A percentile compares a stretch with the other conserved stretches of the same genome.
These are phyloP conservation scores for Pteria penguin DNA, from an alignment of 2,888 invertebrate genomes.

Conservation along the genomic window DNA sequence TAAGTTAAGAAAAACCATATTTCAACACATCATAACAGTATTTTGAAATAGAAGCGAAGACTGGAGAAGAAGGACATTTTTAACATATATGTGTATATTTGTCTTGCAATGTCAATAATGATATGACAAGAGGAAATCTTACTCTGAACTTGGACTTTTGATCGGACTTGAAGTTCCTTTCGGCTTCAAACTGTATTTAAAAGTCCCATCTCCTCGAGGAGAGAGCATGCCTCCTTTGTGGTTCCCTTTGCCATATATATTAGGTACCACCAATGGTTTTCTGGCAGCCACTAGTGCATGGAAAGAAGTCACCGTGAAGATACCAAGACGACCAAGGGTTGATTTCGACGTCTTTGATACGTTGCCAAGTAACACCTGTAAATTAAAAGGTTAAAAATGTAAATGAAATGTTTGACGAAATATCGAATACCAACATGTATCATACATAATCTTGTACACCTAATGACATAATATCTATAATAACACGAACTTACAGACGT, in stretches of 20 bases:
- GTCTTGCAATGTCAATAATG: no score
- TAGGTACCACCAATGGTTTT: slow-evolving; percentile 84
- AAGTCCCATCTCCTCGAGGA: slow-evolving; percentile 63
- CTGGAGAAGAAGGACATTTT: no score
- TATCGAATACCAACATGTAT: no score
- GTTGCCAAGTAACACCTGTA: slow-evolving; percentile 95
- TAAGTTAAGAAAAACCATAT: no score
- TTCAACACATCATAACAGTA: no score
- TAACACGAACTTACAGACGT: no score
- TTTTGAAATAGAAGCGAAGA: no score
- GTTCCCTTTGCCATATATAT: slow-evolving; percentile 66
- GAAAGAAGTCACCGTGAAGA: slow-evolving; percentile 98
- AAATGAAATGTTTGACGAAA: no score
- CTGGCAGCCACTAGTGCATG: slow-evolving; percentile 98
- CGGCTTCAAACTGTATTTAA: slow-evolving; percentile 51
- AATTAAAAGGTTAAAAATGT: slow-evolving; percentile 72
- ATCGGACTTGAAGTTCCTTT: slow-evolving; percentile 25
- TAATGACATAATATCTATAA: not conserved
- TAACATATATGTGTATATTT: no score
- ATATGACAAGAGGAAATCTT: no score
- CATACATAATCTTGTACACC: not conserved
- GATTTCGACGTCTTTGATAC: slow-evolving; percentile 97
- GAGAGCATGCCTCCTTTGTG: slow-evolving; percentile 70
- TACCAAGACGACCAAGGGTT: slow-evolving; percentile 95
- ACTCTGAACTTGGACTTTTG: slow-evolving; percentile 46